These are phyloP conservation scores for Hylia prasina DNA, from an alignment of 2,113 vertebrate genomes.

Conservation along the genomic window DNA sequence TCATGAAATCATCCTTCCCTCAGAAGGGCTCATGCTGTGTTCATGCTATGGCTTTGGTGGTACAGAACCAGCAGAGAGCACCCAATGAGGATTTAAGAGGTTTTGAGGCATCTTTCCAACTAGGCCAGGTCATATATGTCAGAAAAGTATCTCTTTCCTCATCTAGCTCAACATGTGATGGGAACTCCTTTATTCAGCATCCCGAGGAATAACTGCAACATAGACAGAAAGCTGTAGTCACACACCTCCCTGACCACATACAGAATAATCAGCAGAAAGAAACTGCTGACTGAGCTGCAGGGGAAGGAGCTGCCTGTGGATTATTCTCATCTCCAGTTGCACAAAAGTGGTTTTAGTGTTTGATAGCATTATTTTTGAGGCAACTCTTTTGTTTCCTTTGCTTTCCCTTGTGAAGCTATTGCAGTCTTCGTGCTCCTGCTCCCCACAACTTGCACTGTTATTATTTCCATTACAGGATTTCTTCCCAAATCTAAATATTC, in stretches of 20 bases:
- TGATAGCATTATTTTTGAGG: background rate
- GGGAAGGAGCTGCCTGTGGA: background rate
- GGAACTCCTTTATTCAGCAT: background rate
- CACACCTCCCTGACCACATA: background rate
- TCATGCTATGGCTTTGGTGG: background rate
- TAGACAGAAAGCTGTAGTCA: background rate
- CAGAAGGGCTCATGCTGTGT: background rate
- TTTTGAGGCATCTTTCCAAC: background rate
- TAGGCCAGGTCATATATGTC: background rate
- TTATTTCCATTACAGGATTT: conserved; percentile 26
- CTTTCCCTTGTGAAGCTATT: background rate
- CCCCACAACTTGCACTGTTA: background rate
- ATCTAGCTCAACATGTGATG: background rate
- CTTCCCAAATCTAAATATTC: conserved; percentile 1
- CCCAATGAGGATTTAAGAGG: background rate
- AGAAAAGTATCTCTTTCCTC: background rate
- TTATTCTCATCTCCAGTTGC: background rate
- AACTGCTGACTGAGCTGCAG: background rate
- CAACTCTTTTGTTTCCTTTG: background rate
- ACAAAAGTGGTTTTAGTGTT: background rate
- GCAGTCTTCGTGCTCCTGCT: background rate
- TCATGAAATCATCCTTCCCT: background rate
- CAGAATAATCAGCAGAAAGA: background rate
- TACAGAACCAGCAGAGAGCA: background rate
- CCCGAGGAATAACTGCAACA: background rate